Base-by-base conservation (phyloP, 1,140 invertebrate species). In the Ceratosolen solmsi region DNA sequence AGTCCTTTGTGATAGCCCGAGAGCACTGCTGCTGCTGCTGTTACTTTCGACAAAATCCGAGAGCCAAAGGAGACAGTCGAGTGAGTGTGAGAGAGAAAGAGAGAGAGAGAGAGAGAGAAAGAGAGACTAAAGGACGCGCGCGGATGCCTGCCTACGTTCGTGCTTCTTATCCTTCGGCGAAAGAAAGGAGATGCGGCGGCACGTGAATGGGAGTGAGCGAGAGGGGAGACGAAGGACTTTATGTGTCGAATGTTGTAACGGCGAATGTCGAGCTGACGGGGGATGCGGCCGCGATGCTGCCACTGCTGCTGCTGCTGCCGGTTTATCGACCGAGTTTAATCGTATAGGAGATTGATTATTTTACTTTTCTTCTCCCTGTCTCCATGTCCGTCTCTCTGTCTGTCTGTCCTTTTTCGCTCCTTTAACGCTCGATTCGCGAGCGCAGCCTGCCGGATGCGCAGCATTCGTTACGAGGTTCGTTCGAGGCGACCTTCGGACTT, bases 1-100 rank as follows among this genome's bases (percentile, higher is more conserved):
- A 60, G 60, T 72, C 80, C 74, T 82, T 82, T 82, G 80, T 82
- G 80, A 81, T 81, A 76, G 73, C 58, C 36, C 25, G 27, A 2
- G 2, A 30, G 38, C 0, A 22, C 25, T 30, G 41, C 46, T n/a
- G 41, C 0, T n/a, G 70, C 25, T 30, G 41, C 46, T n/a, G 41
- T 0, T n/a, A 46, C 25, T 15, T 36, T 73, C 13, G 27, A 51
- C 38, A 72, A 72, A 51, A 51, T 11, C 70, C 70, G 41, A 51
- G 70, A n/a, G 41, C 38, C n/a, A 22, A 30, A 27, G 27, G 71
- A 73, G 27, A 54, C 27, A 36, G 49, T 11, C 27, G 33, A n/a
- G 27, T 2, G 33, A 68, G 33, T 9, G 63, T 4, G 33, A 20
- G 63, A 68, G 63, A 68, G 63, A 33, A 30, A 38, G 63, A 36